Evolutionary conservation across 2,888 invertebrate species (phyloP).

Genomic region (Temnothorax ravouxi): DNA sequence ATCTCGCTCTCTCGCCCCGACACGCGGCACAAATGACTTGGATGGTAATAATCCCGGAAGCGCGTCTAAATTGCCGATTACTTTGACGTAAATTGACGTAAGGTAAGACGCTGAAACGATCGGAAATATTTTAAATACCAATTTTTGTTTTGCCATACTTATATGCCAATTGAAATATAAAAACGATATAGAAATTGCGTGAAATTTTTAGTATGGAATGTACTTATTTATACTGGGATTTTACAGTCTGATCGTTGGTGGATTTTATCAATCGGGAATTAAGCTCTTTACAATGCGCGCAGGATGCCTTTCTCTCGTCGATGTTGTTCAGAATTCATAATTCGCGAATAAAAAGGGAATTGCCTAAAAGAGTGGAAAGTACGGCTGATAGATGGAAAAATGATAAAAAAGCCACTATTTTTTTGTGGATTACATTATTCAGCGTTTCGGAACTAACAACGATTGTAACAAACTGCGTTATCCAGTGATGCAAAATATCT

Average conservation of each 20-base stretch:
- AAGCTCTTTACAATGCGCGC: constrained; percentile 56
- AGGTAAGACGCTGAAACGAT: constrained; percentile 9
- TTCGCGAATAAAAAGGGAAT: constrained; percentile 55
- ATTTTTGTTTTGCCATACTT: constrained; percentile 1
- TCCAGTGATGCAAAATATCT: constrained; percentile 58
- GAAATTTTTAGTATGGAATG: constrained; percentile 51
- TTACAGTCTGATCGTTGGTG: constrained; percentile 57
- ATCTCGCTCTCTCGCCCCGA: not conserved
- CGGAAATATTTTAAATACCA: constrained; percentile 5
- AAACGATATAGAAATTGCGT: not conserved
- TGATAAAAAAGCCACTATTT: constrained; percentile 52
- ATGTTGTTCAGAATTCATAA: constrained; percentile 56
- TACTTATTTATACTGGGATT: constrained; percentile 49
- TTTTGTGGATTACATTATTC: constrained; percentile 58
- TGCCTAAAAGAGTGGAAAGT: constrained; percentile 57
- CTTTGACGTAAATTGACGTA: constrained; percentile 37
- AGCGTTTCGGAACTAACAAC: constrained; percentile 56
- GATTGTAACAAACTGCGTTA: constrained; percentile 56
- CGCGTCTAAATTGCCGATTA: constrained; percentile 41
- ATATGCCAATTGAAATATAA: not conserved
- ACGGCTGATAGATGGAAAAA: constrained; percentile 59
- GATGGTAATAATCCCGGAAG: constrained; percentile 46
- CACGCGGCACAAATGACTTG: constrained; percentile 10
- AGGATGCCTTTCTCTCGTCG: constrained; percentile 40
- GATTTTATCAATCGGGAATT: constrained; percentile 57